A percentile compares a stretch with the other conserved stretches of the same genome.
Conservation (phyloP, 35 echinoderm and acorn worm genomes). For the Acanthaster planci region DNA sequence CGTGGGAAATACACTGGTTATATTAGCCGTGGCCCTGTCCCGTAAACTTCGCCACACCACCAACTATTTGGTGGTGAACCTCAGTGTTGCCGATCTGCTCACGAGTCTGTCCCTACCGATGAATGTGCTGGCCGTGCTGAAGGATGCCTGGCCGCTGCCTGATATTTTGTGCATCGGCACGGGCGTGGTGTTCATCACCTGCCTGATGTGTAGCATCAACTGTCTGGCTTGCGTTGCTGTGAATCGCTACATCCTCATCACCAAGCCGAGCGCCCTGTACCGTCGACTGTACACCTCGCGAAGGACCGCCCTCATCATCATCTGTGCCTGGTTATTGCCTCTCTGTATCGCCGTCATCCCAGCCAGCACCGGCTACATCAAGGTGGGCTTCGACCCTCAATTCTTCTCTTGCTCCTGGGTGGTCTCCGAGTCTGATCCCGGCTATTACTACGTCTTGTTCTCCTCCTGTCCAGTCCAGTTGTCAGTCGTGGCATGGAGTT, state of each 20-base stretch:
- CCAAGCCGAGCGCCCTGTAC: slow-evolving; percentile 22
- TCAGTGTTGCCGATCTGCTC: slow-evolving; percentile 46
- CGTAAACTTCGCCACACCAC: slow-evolving; percentile 42
- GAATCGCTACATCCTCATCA: slow-evolving; percentile 49
- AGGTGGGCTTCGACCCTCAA: not conserved
- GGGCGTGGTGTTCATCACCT: not conserved
- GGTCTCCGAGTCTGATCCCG: not conserved
- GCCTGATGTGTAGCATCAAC: slow-evolving; percentile 25
- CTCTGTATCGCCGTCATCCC: not conserved
- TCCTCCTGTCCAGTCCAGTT: not conserved
- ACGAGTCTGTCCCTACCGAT: not conserved
- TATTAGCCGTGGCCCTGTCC: slow-evolving; percentile 31
- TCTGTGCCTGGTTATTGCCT: slow-evolving; percentile 7
- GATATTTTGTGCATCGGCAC: slow-evolving; percentile 10
- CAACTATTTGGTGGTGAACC: slow-evolving; percentile 52
- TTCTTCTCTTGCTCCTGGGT: slow-evolving; percentile 1
- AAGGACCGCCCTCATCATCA: slow-evolving; percentile 4
- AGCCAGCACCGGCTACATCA: not conserved
- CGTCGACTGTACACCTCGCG: not conserved
- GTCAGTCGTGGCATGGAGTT: not conserved
- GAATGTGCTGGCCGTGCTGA: not conserved
- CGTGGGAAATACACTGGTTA: slow-evolving; percentile 43
- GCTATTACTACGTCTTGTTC: not conserved
- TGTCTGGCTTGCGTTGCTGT: slow-evolving; percentile 25
- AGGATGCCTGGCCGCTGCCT: slow-evolving; percentile 21